Base-by-base conservation (phyloP, 1,140 invertebrate genomes). In the Eupristina koningsbergeri region DNA sequence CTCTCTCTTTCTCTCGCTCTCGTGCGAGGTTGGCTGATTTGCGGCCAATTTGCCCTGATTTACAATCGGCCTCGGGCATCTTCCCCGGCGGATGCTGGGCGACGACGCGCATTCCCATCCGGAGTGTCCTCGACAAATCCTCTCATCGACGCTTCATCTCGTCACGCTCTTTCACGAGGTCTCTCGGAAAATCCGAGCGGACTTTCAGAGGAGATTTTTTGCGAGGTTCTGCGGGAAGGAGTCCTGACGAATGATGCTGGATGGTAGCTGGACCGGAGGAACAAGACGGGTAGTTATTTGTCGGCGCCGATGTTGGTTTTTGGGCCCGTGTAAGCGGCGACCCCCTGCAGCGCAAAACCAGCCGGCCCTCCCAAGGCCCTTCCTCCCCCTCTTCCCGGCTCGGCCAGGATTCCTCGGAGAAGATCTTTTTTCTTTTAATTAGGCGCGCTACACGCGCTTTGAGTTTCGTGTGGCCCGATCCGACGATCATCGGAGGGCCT, bases 211-310 rank as follows among this genome's bases (percentile, higher is more conserved):
- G 19, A 29, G 63, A 19, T 0, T 1, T 1, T 19, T 11, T 6
- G 31, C 63, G 2, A 19, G 29, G 63, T 2, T 17, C 47, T 5
- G 41, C 41, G 11, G 41, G 47, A 50, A 58, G 53, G 22, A 58
- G 53, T 58, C 26, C 5, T 58, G 22, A 17, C 47, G 47, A 45
- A n/a, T n/a, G n/a, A n/a, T 45, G 41, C 6, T 13, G 13, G 6
- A 45, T 53, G 91, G 91, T 92, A 92, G 91, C 91, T 87, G 9
- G 89, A 88, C 90, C 90, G 91, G 90, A 90, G 89, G 90, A 89
- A 92, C 91, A 91, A 92, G 91, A 91, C 89, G 90, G 89, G 91
- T 91, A 90, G 91, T 91, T 92, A 92, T 92, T 92, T 92, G 91
- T 92, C 92, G 91, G 91, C 90, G 89, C 89, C 90, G 90, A 91